These are phyloP conservation scores for Thereva nobilitata DNA, from an alignment of 2,888 invertebrate species.

Conservation along the genomic window DNA sequence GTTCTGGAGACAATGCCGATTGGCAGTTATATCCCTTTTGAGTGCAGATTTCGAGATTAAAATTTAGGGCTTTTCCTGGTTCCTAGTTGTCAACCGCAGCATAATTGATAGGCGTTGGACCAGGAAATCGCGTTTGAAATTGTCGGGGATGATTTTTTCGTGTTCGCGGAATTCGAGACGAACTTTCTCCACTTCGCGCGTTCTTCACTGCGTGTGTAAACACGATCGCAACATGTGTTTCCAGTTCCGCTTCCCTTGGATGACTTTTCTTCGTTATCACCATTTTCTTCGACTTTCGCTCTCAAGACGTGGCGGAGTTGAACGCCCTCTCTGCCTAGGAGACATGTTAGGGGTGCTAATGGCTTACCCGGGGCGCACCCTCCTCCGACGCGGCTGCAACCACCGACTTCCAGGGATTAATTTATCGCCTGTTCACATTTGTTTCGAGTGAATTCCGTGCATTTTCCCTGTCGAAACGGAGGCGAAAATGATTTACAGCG, in stretches of 20 bases:
- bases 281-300: too few species aligned
- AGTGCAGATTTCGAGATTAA: neutral
- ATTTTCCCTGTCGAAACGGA: constrained; percentile 5
- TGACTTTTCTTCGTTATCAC: too few species aligned
- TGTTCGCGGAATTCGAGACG: neutral
- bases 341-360: neutral
- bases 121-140: constrained; percentile 15
- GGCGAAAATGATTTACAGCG: constrained; percentile 29
- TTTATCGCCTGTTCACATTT: constrained; percentile 34
- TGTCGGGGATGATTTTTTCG: neutral
- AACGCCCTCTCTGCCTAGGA: too few species aligned
- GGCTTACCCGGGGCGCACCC: neutral
- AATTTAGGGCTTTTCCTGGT: constrained; percentile 14
- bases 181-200: too few species aligned
- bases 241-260: too few species aligned
- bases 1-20: neutral
- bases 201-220: too few species aligned
- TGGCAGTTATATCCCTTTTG: neutral
- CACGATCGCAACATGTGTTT: too few species aligned
- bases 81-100: constrained; percentile 29
- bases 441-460: constrained; percentile 31
- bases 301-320: too few species aligned
- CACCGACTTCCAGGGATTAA: constrained; percentile 17
- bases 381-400: neutral
- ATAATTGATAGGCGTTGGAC: constrained; percentile 19